Evolutionary conservation across 2,888 invertebrate species (phyloP), one percentile per base, ranked within the genome.

Genomic region (Amphipoea lucens): DNA sequence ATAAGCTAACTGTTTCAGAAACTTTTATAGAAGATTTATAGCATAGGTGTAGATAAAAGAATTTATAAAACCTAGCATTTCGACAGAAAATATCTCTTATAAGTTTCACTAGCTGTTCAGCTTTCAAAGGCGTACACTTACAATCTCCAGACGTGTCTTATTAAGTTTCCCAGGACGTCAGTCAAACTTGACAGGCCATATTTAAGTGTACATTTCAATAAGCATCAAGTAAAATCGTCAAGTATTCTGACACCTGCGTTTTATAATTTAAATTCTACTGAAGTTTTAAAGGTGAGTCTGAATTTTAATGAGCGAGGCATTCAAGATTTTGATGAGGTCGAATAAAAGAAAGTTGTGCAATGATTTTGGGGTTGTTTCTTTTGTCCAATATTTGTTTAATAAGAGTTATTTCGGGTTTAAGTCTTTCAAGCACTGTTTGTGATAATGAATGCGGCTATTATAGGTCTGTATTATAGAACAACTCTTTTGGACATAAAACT

Each of bases 261-360:
- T 51, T 17, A 45, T 60, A 51, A 45, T 67, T 67, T 29, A 57
- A 60, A 75, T 60, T 80, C 20, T 36, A 51, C 66, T 80, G 54
- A 76, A 62, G 12, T 51, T 72, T 71, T 20, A 51, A 72, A 84
- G 51, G 48, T 78, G 9, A 11, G 42, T 23, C 60, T 60, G 40
- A 40, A 62, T 73, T 84, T 65, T 71, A 82, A 82, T 60, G 72
- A 73, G 84, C 42, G 6, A 20, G 11, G 60, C 29, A 29, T 57
- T 78, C 72, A 73, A 78, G 65, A 45, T 65, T 65, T 54, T 84
- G 29, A 69, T 69, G 65, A 84, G 72, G 60, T 45, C 45, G n/a
- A 68, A 73, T 60, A 65, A 45, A 83, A 84, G 17, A 36, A 45
- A 40, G 48, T 60, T 67, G 7, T 54, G 60, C 51, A 71, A 29